Base-by-base conservation (phyloP, 2,113 vertebrate genomes). In the Stigmatopora argus region DNA sequence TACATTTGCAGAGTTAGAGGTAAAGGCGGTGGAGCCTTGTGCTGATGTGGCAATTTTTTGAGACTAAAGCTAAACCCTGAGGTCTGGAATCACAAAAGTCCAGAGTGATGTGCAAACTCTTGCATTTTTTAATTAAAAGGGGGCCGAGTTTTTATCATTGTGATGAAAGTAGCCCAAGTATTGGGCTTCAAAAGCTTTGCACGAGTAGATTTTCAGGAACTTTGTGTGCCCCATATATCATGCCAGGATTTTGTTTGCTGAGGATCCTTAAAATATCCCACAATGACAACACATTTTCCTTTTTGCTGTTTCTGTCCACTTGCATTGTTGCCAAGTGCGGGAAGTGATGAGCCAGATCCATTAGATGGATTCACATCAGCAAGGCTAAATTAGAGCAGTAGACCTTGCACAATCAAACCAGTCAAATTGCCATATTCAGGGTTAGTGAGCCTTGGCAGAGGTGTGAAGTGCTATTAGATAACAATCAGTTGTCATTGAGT, bases 1-100 rank as follows among this genome's bases (percentile, higher is more conserved):
- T 71, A 77, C 71, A 78, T 86, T 80, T 65, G 51, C 70, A 61
- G 77, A 71, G 65, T 73, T 73, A 58, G 71, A 80, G 75, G 78
- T 80, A 66, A 68, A 74, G 63, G 72, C 72, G 65, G 71, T 19
- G 9, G 23, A 63, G 69, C 75, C 69, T 48, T 9, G 5, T 47
- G 75, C 80, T 65, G 64, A 70, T 72, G 65, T 74, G 63, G 57
- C 61, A 21, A 34, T 34, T 34, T 48, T 64, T 17, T 3, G 12
- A 49, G 58, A 4, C 45, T 3, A 12, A 23, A 47, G 61, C 60
- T 26, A 18, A 21, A 47, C 46, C 6, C 31, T 63, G 44, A 35
- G 46, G 44, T 61, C 31, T 23, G 59, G 41, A 38, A 45, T 61
- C 38, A 61, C 38, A 61, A 23, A 3, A 64, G 18, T 15, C 41